phyloP scores from a whole-genome alignment of 2,888 invertebrate species.

The Pemphredon lugubris region DNA sequence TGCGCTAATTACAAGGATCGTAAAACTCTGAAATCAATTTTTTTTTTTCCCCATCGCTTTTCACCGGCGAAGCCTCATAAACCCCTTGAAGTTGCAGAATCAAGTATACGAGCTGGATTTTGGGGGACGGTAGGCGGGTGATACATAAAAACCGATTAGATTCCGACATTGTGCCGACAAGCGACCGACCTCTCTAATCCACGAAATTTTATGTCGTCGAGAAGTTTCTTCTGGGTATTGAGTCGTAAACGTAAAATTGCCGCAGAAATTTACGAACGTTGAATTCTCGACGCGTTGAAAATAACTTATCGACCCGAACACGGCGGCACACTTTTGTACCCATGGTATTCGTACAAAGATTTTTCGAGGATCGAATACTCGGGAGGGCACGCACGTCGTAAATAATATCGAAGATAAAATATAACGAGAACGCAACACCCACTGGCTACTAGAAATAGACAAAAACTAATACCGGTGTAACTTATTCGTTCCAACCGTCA shows the following conservation, averaged over 20 bases:
- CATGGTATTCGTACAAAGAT: conserved; percentile 16
- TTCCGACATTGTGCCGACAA: conserved; percentile 1
- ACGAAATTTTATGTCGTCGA: conserved; percentile 3
- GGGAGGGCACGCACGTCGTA: conserved; percentile 16
- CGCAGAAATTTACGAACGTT: conserved; percentile 29
- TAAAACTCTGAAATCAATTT: too few relatives aligned
- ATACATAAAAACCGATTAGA: conserved; percentile 3
- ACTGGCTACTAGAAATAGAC: too few relatives aligned
- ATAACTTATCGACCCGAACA: conserved; percentile 27
- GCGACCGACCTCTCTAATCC: neutral
- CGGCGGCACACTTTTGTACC: conserved; percentile 17
- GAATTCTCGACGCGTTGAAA: conserved; percentile 19
- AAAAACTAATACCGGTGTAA: too few relatives aligned
- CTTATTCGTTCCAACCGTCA: too few relatives aligned
- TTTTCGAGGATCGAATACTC: conserved; percentile 16
- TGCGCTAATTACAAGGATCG: too few relatives aligned
- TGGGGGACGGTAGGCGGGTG: too few relatives aligned
- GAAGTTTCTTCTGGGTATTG: conserved; percentile 26
- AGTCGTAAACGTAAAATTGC: conserved; percentile 32
- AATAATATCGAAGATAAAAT: conserved; percentile 18
- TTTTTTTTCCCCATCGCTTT: too few relatives aligned
- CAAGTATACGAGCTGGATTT: too few relatives aligned
- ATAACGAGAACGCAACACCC: neutral
- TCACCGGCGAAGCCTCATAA: too few relatives aligned
- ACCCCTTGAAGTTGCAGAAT: too few relatives aligned